Evolutionary conservation across 2,113 vertebrate species (phyloP).

Genomic region (Ellobius talpinus): DNA sequence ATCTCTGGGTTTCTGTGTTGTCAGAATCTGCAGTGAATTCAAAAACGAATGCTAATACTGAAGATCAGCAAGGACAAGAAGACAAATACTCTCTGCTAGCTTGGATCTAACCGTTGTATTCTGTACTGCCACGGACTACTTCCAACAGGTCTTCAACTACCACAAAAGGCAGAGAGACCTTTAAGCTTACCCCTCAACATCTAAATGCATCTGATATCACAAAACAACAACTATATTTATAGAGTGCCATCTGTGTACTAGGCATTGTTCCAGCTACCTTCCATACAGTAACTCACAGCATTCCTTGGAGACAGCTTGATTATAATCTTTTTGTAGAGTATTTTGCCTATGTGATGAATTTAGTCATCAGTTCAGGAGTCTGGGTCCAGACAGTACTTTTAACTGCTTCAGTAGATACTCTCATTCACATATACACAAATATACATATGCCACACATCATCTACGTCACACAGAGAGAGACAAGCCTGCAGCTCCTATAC

Average conservation of each 20-base stretch:
- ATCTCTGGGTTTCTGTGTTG: neutral
- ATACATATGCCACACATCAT: neutral
- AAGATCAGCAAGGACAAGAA: neutral
- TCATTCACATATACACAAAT: neutral
- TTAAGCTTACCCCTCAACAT: neutral
- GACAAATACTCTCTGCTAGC: constrained; percentile 38
- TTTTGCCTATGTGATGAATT: neutral
- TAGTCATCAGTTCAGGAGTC: neutral
- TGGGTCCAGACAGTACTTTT: neutral
- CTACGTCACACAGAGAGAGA: neutral
- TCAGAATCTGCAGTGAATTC: constrained; percentile 52
- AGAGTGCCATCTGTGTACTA: neutral
- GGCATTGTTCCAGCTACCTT: neutral
- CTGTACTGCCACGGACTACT: constrained; percentile 1
- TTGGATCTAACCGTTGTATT: neutral
- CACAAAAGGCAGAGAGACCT: constrained; percentile 10
- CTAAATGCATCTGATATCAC: neutral
- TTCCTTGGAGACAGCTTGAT: neutral
- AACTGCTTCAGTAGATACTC: neutral
- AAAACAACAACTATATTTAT: neutral
- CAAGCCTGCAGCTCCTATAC: neutral
- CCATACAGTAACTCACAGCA: neutral
- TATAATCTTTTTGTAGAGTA: neutral
- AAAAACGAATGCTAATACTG: constrained; percentile 14
- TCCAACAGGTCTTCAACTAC: neutral